Conservation (phyloP, 2,888 invertebrate genomes). For the Blastobasis adustella region DNA sequence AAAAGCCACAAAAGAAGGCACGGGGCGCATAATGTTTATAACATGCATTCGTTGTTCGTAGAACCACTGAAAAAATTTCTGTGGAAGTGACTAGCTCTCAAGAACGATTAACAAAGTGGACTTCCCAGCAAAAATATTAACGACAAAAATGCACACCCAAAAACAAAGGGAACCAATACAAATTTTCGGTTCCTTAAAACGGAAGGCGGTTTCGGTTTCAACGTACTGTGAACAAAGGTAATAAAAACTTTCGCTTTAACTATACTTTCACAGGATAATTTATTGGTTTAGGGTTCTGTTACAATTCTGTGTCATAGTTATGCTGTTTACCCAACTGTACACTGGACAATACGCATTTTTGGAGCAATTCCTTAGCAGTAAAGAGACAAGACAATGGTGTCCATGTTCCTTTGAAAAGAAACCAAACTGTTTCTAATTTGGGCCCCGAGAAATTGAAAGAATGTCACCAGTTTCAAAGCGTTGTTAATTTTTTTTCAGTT, state of each 20-base stretch:
- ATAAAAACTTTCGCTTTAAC: conserved; percentile 34
- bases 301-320: conserved; percentile 26
- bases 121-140: no score
- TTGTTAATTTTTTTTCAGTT: no score
- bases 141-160: no score
- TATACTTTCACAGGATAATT: conserved; percentile 34
- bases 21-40: no score
- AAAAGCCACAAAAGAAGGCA: no score
- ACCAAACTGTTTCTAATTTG: conserved; percentile 3
- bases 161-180: no score
- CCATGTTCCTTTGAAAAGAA: not conserved
- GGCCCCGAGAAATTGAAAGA: not conserved
- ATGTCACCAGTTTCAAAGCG: no score
- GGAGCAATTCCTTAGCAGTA: conserved; percentile 2
- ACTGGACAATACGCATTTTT: not conserved
- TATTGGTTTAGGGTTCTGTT: conserved; percentile 25
- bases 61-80: no score
- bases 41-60: no score
- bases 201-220: conserved; percentile 32
- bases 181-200: conserved; percentile 16
- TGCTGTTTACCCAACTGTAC: conserved; percentile 19
- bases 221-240: conserved; percentile 20
- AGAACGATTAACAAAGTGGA: no score
- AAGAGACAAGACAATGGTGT: not conserved
- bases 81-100: no score